Percentiles rank a stretch among this genome's conserved stretches.
These are phyloP conservation scores for Hirtodrosophila confusa DNA, from an alignment of 2,888 invertebrate genomes.

Conservation along the genomic window DNA sequence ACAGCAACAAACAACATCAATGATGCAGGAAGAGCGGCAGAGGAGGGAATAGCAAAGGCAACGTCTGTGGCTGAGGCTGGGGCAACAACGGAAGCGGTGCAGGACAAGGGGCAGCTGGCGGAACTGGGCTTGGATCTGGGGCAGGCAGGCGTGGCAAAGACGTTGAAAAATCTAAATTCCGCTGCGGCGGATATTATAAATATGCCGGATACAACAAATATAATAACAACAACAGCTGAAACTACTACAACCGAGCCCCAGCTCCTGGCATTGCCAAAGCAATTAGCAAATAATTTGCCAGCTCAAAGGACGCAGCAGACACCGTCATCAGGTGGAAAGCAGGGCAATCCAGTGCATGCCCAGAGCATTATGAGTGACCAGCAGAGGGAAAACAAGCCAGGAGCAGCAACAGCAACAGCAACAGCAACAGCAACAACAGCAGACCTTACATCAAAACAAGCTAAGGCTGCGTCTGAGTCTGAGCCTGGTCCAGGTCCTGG, in stretches of 20 bases:
- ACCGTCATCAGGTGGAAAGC: conserved; percentile 66
- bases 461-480: conserved; percentile 34
- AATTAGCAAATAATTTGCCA: conserved; percentile 76
- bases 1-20: conserved; percentile 44
- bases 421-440: conserved; percentile 32
- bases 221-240: conserved; percentile 19
- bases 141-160: conserved; percentile 54
- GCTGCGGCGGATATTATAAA: conserved; percentile 75
- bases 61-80: background rate
- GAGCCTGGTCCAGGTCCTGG: background rate
- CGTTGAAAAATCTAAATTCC: conserved; percentile 72
- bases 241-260: conserved; percentile 24
- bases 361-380: conserved; percentile 58
- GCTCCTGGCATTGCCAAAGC: conserved; percentile 50
- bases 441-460: conserved; percentile 69
- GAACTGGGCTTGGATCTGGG: conserved; percentile 15
- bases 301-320: conserved; percentile 41
- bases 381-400: conserved; percentile 30
- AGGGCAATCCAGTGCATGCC: conserved; percentile 41
- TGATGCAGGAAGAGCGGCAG: conserved; percentile 43
- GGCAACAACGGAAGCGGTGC: conserved; percentile 44
- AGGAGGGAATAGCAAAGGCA: conserved; percentile 14
- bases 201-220: conserved; percentile 58
- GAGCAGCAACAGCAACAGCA: conserved; percentile 31
- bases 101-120: conserved; percentile 26